phyloP scores from a whole-genome alignment of 2,797 vertebrate genomes.

The Nothura maculosa region DNA sequence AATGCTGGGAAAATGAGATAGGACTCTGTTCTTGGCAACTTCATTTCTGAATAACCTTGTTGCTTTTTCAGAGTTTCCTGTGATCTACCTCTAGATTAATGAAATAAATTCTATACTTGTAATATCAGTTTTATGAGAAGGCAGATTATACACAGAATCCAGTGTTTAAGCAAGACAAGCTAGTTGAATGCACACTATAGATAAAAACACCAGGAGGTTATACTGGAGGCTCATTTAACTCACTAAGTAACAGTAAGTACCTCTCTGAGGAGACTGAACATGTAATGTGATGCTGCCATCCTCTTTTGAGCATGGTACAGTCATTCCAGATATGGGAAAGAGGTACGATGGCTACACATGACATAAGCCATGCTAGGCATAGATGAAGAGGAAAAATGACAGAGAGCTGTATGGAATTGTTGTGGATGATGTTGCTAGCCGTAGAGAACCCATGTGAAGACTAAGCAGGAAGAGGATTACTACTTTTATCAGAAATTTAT shows the following conservation, averaged over 20 bases:
- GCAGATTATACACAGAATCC: background rate
- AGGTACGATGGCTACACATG: background rate
- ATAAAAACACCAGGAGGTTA: background rate
- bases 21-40: fast-evolving
- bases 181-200: background rate
- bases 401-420: background rate
- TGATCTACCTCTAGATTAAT: background rate
- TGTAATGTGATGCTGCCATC: background rate
- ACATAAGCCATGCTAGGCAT: background rate
- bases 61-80: background rate
- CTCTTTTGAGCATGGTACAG: background rate
- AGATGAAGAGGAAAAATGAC: background rate
- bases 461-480: background rate
- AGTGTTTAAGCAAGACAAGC: background rate
- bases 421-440: background rate
- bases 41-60: background rate
- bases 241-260: background rate
- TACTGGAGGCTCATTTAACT: background rate
- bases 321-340: background rate
- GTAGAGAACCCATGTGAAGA: background rate
- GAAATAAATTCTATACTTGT: background rate
- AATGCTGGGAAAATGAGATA: background rate
- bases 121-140: background rate
- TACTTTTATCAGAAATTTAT: background rate
- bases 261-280: background rate